phyloP scores from a whole-genome alignment of 2,888 invertebrate species.

The Hirtodrosophila alboralis region DNA sequence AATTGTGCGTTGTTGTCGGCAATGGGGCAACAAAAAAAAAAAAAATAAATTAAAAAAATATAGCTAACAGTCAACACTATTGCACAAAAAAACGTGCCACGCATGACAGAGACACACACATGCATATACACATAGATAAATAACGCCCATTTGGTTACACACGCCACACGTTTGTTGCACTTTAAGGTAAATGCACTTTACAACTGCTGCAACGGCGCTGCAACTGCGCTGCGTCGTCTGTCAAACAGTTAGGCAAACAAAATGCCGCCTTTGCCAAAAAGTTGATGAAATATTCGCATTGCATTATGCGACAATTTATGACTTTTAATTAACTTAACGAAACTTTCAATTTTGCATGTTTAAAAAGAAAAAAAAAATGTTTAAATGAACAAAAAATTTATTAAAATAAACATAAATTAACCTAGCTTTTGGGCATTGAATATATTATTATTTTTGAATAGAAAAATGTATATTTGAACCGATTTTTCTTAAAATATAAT shows the following conservation, averaged over 20 bases:
- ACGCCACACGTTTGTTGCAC: slow-evolving; percentile 54
- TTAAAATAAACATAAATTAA: slow-evolving; percentile 20
- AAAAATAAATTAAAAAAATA: slow-evolving; percentile 14
- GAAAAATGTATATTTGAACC: not conserved
- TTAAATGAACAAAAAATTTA: too few relatives aligned
- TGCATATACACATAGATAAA: slow-evolving; percentile 13
- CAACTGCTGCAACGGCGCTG: slow-evolving; percentile 19
- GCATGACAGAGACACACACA: slow-evolving; percentile 51
- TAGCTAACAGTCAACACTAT: slow-evolving; percentile 27
- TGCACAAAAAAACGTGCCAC: slow-evolving; percentile 76
- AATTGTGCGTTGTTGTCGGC: slow-evolving; percentile 37
- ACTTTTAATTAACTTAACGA: slow-evolving; percentile 67
- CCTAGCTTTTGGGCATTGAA: too few relatives aligned
- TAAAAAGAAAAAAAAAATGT: slow-evolving; percentile 29
- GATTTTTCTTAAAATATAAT: too few relatives aligned
- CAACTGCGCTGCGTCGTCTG: slow-evolving; percentile 23
- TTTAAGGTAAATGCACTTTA: slow-evolving; percentile 80
- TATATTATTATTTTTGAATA: too few relatives aligned
- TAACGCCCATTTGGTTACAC: slow-evolving; percentile 50
- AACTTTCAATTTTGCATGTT: slow-evolving; percentile 70
- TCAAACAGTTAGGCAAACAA: slow-evolving; percentile 46
- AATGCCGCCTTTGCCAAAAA: slow-evolving; percentile 27
- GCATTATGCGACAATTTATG: slow-evolving; percentile 71
- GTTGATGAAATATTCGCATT: slow-evolving; percentile 49
- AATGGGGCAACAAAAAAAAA: slow-evolving; percentile 18